Evolutionary conservation across 2,888 invertebrate species (phyloP), one percentile per base, ranked within the genome.

Genomic region (Macaria liturata): DNA sequence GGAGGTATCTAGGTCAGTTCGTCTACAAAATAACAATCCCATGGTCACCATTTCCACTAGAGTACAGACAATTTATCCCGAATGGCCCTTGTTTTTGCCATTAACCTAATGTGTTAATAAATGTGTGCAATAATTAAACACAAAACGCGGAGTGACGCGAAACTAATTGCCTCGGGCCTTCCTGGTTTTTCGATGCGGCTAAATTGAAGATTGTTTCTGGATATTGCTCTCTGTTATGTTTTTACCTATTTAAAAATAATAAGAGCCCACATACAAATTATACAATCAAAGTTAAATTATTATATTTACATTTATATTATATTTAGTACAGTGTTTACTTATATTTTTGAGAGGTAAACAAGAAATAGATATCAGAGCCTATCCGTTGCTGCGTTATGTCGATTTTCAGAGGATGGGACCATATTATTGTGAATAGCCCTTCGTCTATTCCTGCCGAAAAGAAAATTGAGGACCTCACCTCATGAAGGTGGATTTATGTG

Each of bases 51-150:
- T 48, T 45, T 49, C 51, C 51, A 45, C 58, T 59, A 64, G 66
- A 67, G 71, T 72, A 74, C 78, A 72, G 71, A 78, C 86, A 78
- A 88, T 88, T 86, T 84, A 86, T 86, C 77, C 82, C 74, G 78
- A 86, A 86, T 83, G 78, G 81, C 80, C 64, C 83, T 78, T 76
- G 84, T 87, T 88, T 88, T 86, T 86, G 84, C 81, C 78, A 81
- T 88, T 87, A 85, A 76, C 80, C 81, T 88, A 88, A 89, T 87
- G 88, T 84, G 84, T 81, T 84, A 85, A 88, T 88, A 88, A 88
- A 88, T 88, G 88, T 77, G 81, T 79, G 83, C 76, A 86, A 88
- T 88, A 87, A 89, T 88, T 87, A 88, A 88, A 86, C 85, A 79
- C 77, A 79, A 80, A 78, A 77, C 75, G 62, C 31, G 70, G 79